Percentiles rank a stretch among this genome's conserved stretches.
Evolutionary conservation across 2,797 vertebrate species (phyloP).

Genomic region (Momotus momota): DNA sequence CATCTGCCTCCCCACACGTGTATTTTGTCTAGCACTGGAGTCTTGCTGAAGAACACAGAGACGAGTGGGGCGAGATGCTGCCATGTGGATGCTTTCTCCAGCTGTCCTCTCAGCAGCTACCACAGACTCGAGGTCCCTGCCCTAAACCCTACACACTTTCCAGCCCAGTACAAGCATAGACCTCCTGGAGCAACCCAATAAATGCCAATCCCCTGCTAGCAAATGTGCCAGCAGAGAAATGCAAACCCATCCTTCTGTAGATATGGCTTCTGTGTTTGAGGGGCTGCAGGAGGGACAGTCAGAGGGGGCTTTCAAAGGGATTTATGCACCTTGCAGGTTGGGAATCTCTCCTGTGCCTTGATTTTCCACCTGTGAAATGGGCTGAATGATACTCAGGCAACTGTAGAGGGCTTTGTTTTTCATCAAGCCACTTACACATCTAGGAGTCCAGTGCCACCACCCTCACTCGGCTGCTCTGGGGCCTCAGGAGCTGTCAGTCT

Average conservation of each 20-base stretch:
- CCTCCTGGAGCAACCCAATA: background rate
- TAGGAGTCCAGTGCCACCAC: background rate
- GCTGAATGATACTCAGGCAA: background rate
- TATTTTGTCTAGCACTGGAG: background rate
- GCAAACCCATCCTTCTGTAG: background rate
- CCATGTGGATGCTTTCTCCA: background rate
- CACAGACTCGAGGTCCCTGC: accelerated
- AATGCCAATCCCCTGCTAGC: background rate
- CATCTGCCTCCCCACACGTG: background rate
- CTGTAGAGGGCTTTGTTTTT: background rate
- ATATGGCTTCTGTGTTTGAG: background rate
- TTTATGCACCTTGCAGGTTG: background rate
- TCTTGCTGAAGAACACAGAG: background rate
- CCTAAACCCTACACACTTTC: accelerated
- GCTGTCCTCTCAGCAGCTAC: background rate
- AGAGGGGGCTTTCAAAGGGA: background rate
- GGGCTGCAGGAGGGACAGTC: background rate
- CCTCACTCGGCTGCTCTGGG: background rate
- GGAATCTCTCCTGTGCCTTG: background rate
- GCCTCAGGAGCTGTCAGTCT: background rate
- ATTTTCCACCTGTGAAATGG: background rate
- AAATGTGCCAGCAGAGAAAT: background rate
- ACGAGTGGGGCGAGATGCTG: background rate
- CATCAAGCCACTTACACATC: background rate
- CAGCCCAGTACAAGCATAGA: background rate